A percentile compares a stretch with the other conserved stretches of the same genome.
These are phyloP conservation scores for Listronotus oregonensis DNA, from an alignment of 1,140 invertebrate genomes.

Conservation along the genomic window DNA sequence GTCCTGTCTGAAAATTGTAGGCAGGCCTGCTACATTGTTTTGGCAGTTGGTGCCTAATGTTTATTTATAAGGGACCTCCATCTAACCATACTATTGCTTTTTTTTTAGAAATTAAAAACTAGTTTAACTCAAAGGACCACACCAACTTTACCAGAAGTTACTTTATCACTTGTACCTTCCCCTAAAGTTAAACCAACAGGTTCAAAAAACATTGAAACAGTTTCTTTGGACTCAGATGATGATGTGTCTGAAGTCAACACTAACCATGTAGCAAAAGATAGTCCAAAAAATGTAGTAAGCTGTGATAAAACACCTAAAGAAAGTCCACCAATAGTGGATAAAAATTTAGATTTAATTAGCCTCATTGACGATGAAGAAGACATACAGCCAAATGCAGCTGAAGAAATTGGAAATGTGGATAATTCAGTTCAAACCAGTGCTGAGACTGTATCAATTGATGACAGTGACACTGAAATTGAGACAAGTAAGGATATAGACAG, in stretches of 20 bases:
- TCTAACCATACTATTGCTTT: background rate
- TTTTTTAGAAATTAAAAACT: constrained; percentile 6
- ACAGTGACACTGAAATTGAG: constrained; percentile 24
- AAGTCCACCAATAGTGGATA: background rate
- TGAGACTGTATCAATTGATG: constrained; percentile 6
- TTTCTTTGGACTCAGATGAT: constrained; percentile 27
- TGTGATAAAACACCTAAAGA: background rate
- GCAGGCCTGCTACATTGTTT: too few species aligned
- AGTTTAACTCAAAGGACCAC: too few species aligned
- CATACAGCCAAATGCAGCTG: background rate
- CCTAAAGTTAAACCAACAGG: background rate
- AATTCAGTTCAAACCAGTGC: background rate
- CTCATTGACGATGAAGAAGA: constrained; percentile 18
- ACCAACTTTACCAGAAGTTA: constrained; percentile 1
- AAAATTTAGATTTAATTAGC: constrained; percentile 5
- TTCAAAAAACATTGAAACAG: constrained; percentile 11
- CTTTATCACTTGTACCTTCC: constrained; percentile 5
- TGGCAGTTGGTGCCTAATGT: too few species aligned
- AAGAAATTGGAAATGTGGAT: background rate
- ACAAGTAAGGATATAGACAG: background rate
- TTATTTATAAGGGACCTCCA: background rate
- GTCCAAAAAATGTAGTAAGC: background rate
- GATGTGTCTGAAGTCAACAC: background rate
- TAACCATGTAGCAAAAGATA: background rate
- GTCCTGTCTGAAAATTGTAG: too few species aligned